Evolutionary conservation across 1,140 invertebrate genomes (phyloP).

Genomic region (Habropoda laboriosa): DNA sequence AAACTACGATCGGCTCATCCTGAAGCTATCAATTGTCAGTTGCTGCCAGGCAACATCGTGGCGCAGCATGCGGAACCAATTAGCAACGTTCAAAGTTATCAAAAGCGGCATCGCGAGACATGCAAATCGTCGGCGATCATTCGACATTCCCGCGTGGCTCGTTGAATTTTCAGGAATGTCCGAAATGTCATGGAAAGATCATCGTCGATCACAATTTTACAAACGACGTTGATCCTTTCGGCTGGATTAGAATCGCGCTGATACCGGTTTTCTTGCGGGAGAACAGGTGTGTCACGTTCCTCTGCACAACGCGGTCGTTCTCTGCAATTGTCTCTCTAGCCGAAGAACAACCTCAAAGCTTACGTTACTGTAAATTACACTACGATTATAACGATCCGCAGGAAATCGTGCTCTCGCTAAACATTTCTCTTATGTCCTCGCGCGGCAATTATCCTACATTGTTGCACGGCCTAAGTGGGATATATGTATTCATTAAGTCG

Average conservation of each 20-base stretch:
- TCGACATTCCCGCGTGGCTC: background rate
- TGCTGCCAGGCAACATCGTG: too few relatives aligned
- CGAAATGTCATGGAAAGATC: background rate
- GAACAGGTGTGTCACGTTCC: constrained; percentile 26
- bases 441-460: constrained; percentile 16
- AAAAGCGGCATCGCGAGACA: too few relatives aligned
- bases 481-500: constrained; percentile 23
- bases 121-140: background rate
- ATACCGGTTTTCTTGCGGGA: constrained; percentile 1
- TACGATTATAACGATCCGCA: constrained; percentile 28
- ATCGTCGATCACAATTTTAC: background rate
- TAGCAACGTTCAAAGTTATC: too few relatives aligned
- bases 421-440: constrained; percentile 15
- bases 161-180: background rate
- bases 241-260: constrained; percentile 1
- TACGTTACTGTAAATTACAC: constrained; percentile 20
- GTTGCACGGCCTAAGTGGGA: background rate
- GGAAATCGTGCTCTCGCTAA: constrained; percentile 22
- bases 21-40: too few relatives aligned
- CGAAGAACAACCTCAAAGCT: constrained; percentile 39
- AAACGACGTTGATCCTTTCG: background rate
- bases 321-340: constrained; percentile 19
- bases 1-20: too few relatives aligned
- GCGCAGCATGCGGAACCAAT: too few relatives aligned
- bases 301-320: constrained; percentile 24